Evolutionary conservation across 2,113 vertebrate genomes (phyloP).

Genomic region (Sphaerodactylus townsendi): DNA sequence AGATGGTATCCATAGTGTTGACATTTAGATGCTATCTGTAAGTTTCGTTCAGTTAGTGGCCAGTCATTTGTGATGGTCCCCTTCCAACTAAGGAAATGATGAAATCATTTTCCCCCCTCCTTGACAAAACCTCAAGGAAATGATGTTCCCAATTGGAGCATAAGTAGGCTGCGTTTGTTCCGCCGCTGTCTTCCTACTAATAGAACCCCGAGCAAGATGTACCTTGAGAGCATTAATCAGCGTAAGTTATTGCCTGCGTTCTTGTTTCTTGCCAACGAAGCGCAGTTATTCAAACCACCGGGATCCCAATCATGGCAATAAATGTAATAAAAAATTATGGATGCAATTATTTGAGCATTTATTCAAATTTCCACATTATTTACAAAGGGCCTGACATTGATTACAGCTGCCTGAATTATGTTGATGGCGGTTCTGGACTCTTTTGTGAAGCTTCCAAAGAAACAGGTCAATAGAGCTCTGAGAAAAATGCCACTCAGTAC

Average conservation of each 20-base stretch:
- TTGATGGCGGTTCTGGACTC: constrained; percentile 27
- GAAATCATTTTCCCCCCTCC: accelerated
- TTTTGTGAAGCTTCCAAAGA: constrained; percentile 50
- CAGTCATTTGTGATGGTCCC: background rate
- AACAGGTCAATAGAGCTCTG: constrained; percentile 53
- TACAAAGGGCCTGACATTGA: constrained; percentile 45
- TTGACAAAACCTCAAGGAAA: background rate
- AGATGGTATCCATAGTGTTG: background rate
- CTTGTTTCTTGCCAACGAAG: constrained; percentile 14
- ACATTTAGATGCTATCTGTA: accelerated
- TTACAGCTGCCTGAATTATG: constrained; percentile 55
- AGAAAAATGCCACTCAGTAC: constrained; percentile 39
- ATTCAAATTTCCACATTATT: constrained; percentile 36
- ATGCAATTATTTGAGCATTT: constrained; percentile 28
- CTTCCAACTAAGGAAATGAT: background rate
- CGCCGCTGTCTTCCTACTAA: constrained; percentile 14
- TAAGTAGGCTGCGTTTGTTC: background rate
- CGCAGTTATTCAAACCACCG: constrained; percentile 40
- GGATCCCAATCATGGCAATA: constrained; percentile 47
- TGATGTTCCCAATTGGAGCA: background rate
- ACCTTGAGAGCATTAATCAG: background rate
- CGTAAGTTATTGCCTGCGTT: constrained; percentile 37
- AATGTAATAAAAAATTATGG: constrained; percentile 32
- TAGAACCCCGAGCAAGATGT: background rate
- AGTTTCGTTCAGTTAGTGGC: background rate